These are phyloP conservation scores for Hydrocynus forskahlii DNA, from an alignment of 2,797 vertebrate species.

Conservation along the genomic window DNA sequence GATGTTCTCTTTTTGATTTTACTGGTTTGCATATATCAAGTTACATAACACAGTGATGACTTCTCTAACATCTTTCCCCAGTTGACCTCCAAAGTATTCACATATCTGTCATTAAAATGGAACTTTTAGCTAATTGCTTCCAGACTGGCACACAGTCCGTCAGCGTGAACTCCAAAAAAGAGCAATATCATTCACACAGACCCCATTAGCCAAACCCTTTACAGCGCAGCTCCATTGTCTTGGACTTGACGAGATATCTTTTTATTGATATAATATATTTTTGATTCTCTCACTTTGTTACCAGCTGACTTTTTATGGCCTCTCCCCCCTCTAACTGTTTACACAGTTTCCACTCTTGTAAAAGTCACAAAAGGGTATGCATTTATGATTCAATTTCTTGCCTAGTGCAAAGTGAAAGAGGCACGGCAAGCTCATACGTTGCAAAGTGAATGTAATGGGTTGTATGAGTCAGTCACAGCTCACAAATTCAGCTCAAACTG, in stretches of 20 bases:
- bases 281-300: constrained; percentile 49
- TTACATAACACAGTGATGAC: constrained; percentile 50
- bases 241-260: constrained; percentile 37
- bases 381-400: constrained; percentile 33
- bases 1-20: constrained; percentile 24
- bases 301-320: constrained; percentile 46
- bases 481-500: constrained; percentile 35
- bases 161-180: constrained; percentile 38
- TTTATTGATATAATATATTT: constrained; percentile 46
- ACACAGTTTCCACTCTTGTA: constrained; percentile 53
- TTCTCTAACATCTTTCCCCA: constrained; percentile 38
- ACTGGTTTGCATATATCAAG: constrained; percentile 27
- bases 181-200: constrained; percentile 26
- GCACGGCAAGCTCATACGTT: constrained; percentile 22
- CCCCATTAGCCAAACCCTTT: constrained; percentile 32
- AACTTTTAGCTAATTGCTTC: constrained; percentile 54
- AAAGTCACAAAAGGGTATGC: constrained; percentile 47
- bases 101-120: constrained; percentile 47
- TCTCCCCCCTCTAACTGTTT: constrained; percentile 47
- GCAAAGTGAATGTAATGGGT: constrained; percentile 8
- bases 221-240: constrained; percentile 31
- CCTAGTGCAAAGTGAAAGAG: constrained; percentile 40
- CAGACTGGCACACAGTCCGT: constrained; percentile 44
- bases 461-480: constrained; percentile 28
- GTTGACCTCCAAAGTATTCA: constrained; percentile 48